These are phyloP conservation scores for Ascidia mentula DNA, from an alignment of 23 tunicate species.

Conservation along the genomic window DNA sequence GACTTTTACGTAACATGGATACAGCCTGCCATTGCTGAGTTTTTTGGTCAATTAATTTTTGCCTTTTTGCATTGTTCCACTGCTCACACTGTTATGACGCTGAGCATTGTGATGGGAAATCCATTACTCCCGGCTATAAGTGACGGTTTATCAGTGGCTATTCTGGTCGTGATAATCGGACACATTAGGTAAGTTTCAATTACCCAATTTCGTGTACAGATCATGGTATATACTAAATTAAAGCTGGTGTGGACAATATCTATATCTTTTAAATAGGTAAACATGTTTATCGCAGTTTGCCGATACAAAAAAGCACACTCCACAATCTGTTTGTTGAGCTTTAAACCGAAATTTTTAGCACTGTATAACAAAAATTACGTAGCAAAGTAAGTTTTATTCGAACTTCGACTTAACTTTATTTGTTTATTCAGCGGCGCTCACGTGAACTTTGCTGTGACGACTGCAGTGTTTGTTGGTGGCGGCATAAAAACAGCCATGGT, in stretches of 20 bases:
- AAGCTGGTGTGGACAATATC: no score
- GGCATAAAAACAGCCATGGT: slow-evolving; percentile 47
- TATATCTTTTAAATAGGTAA: no score
- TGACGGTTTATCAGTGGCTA: slow-evolving; percentile 61
- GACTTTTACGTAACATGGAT: slow-evolving; percentile 33
- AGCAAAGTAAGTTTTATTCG: neutral
- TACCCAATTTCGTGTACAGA: no score
- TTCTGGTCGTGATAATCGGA: slow-evolving; percentile 66
- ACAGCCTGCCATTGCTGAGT: slow-evolving; percentile 70
- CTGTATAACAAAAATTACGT: neutral
- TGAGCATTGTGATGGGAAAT: neutral
- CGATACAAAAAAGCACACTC: no score
- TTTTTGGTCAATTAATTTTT: slow-evolving; percentile 67
- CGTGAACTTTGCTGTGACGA: slow-evolving; percentile 76
- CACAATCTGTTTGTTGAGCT: no score
- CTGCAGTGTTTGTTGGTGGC: slow-evolving; percentile 61
- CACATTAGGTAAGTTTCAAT: slow-evolving; percentile 78
- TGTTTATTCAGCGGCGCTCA: slow-evolving; percentile 72
- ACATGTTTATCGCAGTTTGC: no score
- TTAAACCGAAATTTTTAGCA: no score
- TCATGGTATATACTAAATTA: no score
- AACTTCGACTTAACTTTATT: neutral
- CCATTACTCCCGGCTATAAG: slow-evolving; percentile 55
- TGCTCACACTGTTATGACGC: slow-evolving; percentile 20
- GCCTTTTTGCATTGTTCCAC: slow-evolving; percentile 66